Evolutionary conservation across 2,113 vertebrate genomes (phyloP), one percentile per base, ranked within the genome.

Genomic region (Bombycilla garrulus): DNA sequence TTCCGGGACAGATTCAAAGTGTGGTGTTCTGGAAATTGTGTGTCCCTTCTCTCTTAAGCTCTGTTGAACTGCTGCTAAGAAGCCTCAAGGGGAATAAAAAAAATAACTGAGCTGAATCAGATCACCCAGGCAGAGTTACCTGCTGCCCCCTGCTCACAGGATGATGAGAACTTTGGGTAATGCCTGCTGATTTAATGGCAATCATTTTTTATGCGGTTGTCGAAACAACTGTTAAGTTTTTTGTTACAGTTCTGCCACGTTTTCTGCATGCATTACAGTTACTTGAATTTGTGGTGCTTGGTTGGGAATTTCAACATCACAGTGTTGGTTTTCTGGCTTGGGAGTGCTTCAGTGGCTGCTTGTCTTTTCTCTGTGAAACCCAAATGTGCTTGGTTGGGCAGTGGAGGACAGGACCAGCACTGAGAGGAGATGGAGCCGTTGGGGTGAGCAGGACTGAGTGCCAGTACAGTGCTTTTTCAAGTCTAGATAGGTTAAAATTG

Each of bases 11-110:
- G 81, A 90, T 85, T 93, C 51, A 35, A 54, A 96, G 69, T 56
- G 91, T 86, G 84, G 50, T 81, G 72, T 92, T 92, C 70, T 97
- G 96, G 90, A 97, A 96, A 95, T 33, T 67, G 62, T 91, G 81
- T 94, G 45, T 93, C 81, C 38, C 35, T 29, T 84, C 48, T 90
- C 45, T 81, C 64, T 95, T 85, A 64, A 95, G 89, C 71, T 47
- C 71, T 93, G 56, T 38, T 88, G 45, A 65, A 65, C 72, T 80
- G 44, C 50, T 93, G 87, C 81, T 79, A 35, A 58, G 84, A n/a
- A 95, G 66, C 73, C 84, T 86, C 88, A 17, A 64, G 35, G 89
- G 80, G 56, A 92, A 70, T 80, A 56, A 87, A 87, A 76, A 38
- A 67, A 64, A 25, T 53, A 92, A 86, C 83, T 1, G 17, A 91